phyloP scores from a whole-genome alignment of 92 coral and sea anemone species.

The Phenganax stokvisi region DNA sequence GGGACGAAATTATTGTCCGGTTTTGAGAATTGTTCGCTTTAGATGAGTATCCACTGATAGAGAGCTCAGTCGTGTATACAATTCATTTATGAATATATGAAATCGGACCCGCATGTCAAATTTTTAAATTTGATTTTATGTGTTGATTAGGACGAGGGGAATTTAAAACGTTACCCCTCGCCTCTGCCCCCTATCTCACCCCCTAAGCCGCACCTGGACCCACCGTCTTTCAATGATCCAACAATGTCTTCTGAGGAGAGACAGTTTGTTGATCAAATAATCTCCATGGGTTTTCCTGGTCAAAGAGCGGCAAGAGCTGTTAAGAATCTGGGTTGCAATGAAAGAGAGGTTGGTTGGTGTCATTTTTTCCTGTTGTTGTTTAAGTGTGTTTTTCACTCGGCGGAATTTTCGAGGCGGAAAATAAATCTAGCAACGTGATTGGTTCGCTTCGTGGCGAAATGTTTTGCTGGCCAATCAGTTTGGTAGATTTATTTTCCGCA shows the following conservation, averaged over 20 bases:
- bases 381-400: no score
- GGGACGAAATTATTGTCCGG: no score
- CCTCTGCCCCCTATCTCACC: slow-evolving; percentile 78
- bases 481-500: no score
- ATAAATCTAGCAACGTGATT: no score
- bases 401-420: no score
- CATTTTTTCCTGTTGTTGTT: no score
- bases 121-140: not conserved
- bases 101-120: not conserved
- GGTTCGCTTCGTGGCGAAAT: no score
- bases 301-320: slow-evolving; percentile 90
- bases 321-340: slow-evolving; percentile 75
- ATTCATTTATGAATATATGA: no score
- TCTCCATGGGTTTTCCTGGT: slow-evolving; percentile 83
- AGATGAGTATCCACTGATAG: no score
- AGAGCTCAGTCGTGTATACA: no score
- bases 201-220: not conserved
- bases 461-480: no score
- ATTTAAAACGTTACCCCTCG: slow-evolving; percentile 51
- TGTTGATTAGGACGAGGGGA: slow-evolving; percentile 22
- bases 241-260: slow-evolving; percentile 57
- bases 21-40: no score
- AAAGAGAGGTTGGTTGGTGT: slow-evolving; percentile 58
- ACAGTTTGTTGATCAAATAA: slow-evolving; percentile 57
- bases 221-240: slow-evolving; percentile 22